A percentile compares a stretch with the other conserved stretches of the same genome.
Evolutionary conservation across 2,888 invertebrate genomes (phyloP).

Genomic region (Campoplex nolae): DNA sequence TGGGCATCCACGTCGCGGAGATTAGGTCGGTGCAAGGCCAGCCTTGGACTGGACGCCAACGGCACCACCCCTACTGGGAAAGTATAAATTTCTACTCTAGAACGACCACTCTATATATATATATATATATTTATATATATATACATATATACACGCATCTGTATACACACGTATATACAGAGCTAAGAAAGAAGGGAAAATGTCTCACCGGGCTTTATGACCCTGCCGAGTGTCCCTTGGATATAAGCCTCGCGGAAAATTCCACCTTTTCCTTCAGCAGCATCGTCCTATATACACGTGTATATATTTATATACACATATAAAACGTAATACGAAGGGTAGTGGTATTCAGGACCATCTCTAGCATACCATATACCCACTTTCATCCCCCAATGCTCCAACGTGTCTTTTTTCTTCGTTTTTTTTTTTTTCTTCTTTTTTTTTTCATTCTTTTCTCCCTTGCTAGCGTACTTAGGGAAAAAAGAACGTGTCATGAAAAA

Average conservation of each 20-base stretch:
- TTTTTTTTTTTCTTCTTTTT: neutral
- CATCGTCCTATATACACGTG: neutral
- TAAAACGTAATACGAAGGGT: constrained; percentile 25
- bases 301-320: constrained; percentile 20
- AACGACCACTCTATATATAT: constrained; percentile 40
- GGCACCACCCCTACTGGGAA: constrained; percentile 51
- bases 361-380: constrained; percentile 14
- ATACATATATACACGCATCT: constrained; percentile 9
- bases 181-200: constrained; percentile 48
- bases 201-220: constrained; percentile 60
- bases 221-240: constrained; percentile 58
- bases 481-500: constrained; percentile 45
- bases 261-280: constrained; percentile 43
- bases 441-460: neutral
- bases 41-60: constrained; percentile 55
- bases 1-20: constrained; percentile 67
- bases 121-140: neutral
- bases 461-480: constrained; percentile 21
- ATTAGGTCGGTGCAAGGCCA: constrained; percentile 69
- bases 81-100: constrained; percentile 80
- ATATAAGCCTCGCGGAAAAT: constrained; percentile 65
- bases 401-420: neutral
- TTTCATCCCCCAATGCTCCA: constrained; percentile 27
- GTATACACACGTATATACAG: constrained; percentile 5
- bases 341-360: constrained; percentile 37